Evolutionary conservation across 2,797 vertebrate species (phyloP), one percentile per base, ranked within the genome.

Genomic region (Lithobates pipiens): DNA sequence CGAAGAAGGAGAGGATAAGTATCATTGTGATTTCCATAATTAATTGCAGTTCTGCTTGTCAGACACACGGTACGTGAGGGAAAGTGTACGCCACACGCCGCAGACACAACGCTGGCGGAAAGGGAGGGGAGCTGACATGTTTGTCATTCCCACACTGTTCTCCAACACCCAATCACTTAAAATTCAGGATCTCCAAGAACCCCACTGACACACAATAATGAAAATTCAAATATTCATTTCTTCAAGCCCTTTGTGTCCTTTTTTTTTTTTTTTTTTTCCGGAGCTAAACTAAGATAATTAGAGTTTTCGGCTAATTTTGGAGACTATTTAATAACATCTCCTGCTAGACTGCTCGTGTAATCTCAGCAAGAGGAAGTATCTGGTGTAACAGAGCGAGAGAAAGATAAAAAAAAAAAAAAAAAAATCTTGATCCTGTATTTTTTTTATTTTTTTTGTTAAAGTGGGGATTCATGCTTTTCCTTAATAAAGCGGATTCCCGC

Each of bases 291-390:
- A 89, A 91, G 91, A 91, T 95, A 94, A 95, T 93, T 94, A 92
- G 27, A 75, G 92, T 91, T 93, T 88, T 88, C 86, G 89, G 91
- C 89, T 95, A 94, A 93, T 94, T 95, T 95, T 92, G 90, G 89
- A 93, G 90, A 93, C 93, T 93, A 88, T 95, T 93, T 94, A 93
- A 93, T 93, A 94, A 94, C 90, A 92, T 92, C 93, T 94, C 95
- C 94, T 92, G 94, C 95, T 92, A 94, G 92, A 94, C 87, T 89
- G 91, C 91, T 94, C 93, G 91, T 95, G 95, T 96, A 94, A 92
- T 95, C 96, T 95, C 96, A 96, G 96, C 94, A 90, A 96, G 96
- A 95, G 90, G 92, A 96, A 95, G 91, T 93, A 93, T 93, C 91
- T 82, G 88, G 91, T 94, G 93, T 94, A 94, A 95, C 92, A 95